These are phyloP conservation scores for Syngnathus scovelli DNA, from an alignment of 2,113 vertebrate species.

Conservation along the genomic window DNA sequence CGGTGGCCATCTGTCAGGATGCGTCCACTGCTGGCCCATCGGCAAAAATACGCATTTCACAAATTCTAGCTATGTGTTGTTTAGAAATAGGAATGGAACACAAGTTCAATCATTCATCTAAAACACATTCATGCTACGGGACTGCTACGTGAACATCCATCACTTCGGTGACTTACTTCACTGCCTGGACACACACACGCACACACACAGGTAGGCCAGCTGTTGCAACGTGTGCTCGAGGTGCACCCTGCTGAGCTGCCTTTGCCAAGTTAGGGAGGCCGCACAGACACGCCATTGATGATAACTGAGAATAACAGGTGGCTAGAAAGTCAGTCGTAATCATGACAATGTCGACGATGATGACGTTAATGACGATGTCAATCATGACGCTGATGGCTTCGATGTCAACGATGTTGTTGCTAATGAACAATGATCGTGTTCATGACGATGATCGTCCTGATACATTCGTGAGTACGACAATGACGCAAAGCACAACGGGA, in stretches of 20 bases:
- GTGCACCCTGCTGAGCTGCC: slow-evolving; percentile 55
- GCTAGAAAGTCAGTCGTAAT: background rate
- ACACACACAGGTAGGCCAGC: slow-evolving; percentile 21
- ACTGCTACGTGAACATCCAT: background rate
- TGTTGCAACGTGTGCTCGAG: slow-evolving; percentile 50
- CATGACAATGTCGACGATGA: background rate
- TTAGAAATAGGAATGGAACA: background rate
- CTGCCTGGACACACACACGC: background rate
- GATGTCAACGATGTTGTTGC: too few relatives aligned
- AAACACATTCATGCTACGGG: background rate
- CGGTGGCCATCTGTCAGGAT: slow-evolving; percentile 54
- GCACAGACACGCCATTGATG: slow-evolving; percentile 11
- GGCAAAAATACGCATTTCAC: background rate
- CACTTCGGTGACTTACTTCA: background rate
- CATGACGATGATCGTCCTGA: background rate
- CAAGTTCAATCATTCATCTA: background rate
- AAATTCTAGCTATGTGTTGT: background rate
- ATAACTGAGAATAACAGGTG: background rate
- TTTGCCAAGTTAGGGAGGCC: slow-evolving; percentile 61
- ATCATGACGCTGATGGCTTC: too few relatives aligned
- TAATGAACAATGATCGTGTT: too few relatives aligned
- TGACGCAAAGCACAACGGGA: background rate
- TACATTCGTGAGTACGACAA: too few relatives aligned
- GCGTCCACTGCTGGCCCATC: slow-evolving; percentile 26
- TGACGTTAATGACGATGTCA: too few relatives aligned